Percentiles rank a stretch among this genome's conserved stretches.
phyloP scores from a whole-genome alignment of 2,113 vertebrate genomes.

The Pseudois nayaur region DNA sequence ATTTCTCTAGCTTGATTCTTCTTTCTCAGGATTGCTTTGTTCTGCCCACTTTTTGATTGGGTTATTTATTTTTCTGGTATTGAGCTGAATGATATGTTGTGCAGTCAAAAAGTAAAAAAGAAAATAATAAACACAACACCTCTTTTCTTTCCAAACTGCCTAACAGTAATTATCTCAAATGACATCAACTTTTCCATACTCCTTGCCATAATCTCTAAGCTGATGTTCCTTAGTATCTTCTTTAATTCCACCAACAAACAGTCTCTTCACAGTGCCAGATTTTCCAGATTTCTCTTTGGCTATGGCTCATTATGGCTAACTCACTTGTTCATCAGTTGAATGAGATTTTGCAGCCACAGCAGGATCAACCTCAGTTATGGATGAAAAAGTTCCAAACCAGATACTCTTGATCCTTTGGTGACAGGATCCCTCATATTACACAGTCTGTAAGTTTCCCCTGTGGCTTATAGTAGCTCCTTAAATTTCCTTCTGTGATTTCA shows the following conservation, averaged over 20 bases:
- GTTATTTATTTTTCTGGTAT: background rate
- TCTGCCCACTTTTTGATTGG: background rate
- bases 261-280: background rate
- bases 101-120: background rate
- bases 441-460: conserved; percentile 68
- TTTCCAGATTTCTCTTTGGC: conserved; percentile 22
- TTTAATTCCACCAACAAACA: conserved; percentile 30
- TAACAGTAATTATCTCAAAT: conserved; percentile 13
- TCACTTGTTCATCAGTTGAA: background rate
- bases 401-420: conserved; percentile 81
- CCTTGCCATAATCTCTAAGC: background rate
- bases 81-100: background rate
- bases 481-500: conserved; percentile 82
- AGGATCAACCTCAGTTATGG: conserved; percentile 6
- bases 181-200: background rate
- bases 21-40: background rate
- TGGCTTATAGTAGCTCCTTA: conserved; percentile 81
- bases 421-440: conserved; percentile 81
- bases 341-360: background rate
- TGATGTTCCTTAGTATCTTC: conserved; percentile 38
- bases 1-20: background rate
- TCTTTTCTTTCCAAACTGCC: background rate
- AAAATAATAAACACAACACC: background rate
- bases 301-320: background rate
- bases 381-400: conserved; percentile 60